A percentile compares a stretch with the other conserved stretches of the same genome.
These are phyloP conservation scores for Macrotrachela quadricornifera DNA, from an alignment of 1,140 invertebrate species.

Conservation along the genomic window DNA sequence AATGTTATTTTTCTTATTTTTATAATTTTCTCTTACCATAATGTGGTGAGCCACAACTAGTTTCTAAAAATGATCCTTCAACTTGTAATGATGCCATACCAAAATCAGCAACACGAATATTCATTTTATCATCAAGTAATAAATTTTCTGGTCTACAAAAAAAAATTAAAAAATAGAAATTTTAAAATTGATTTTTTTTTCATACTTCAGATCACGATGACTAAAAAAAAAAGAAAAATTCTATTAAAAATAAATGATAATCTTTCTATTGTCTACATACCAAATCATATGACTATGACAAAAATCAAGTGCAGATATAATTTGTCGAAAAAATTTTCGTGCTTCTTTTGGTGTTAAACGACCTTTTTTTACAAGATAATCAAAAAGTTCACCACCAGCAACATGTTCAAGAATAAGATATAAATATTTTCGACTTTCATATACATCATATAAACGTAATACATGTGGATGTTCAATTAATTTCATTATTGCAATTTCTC, in stretches of 20 bases:
- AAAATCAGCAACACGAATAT: slow-evolving; percentile 97
- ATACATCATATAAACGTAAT: slow-evolving; percentile 86
- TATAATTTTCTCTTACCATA: background rate
- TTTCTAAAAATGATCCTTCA: slow-evolving; percentile 91
- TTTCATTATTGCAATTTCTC: slow-evolving; percentile 99
- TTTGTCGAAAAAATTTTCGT: slow-evolving; percentile 88
- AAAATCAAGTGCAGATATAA: slow-evolving; percentile 95
- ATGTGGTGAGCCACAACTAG: slow-evolving; percentile 56
- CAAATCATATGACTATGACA: slow-evolving; percentile 99
- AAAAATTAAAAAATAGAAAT: too few species aligned
- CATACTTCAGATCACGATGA: slow-evolving; percentile 74
- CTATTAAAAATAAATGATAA: background rate
- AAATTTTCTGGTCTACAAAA: slow-evolving; percentile 62
- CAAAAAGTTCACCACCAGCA: slow-evolving; percentile 91
- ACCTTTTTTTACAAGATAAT: slow-evolving; percentile 96
- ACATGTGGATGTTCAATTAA: slow-evolving; percentile 98
- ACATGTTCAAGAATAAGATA: slow-evolving; percentile 95
- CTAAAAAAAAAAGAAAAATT: slow-evolving; percentile 38
- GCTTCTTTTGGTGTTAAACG: slow-evolving; percentile 93
- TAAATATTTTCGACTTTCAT: slow-evolving; percentile 99
- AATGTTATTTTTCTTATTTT: too few species aligned
- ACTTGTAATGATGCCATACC: slow-evolving; percentile 98
- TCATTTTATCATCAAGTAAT: slow-evolving; percentile 89
- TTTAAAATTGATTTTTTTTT: too few species aligned
- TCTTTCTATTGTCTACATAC: slow-evolving; percentile 38